A percentile compares a stretch with the other conserved stretches of the same genome.
These are phyloP conservation scores for Pseudomugil tenellus DNA, from an alignment of 2,797 vertebrate genomes.

Conservation along the genomic window DNA sequence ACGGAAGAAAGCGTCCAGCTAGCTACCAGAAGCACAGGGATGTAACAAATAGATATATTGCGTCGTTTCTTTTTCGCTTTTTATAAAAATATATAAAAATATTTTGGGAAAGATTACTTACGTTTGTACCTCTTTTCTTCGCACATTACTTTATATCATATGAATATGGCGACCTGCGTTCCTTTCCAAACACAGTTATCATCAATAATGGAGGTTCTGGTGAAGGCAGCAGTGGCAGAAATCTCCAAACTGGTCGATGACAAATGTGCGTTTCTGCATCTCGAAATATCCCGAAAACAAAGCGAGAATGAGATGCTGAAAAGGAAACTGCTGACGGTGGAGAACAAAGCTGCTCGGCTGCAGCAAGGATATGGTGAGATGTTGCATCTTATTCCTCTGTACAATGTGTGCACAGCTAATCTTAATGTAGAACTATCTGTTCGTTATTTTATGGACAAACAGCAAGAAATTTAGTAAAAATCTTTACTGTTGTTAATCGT, in stretches of 20 bases:
- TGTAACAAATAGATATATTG: conserved; percentile 35
- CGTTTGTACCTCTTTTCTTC: not conserved
- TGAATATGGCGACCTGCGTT: conserved; percentile 76
- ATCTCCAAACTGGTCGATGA: conserved; percentile 84
- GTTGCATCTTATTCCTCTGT: not conserved
- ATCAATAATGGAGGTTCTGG: conserved; percentile 83
- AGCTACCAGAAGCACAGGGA: conserved; percentile 52
- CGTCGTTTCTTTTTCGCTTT: conserved; percentile 41
- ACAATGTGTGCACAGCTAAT: not conserved
- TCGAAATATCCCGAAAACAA: conserved; percentile 78
- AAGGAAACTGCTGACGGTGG: conserved; percentile 70
- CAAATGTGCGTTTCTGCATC: conserved; percentile 77
- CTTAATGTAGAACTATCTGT: not conserved
- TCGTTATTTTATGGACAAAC: not conserved
- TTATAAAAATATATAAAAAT: not conserved
- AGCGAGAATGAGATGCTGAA: conserved; percentile 77
- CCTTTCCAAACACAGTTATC: conserved; percentile 79
- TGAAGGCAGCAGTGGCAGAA: conserved; percentile 78
- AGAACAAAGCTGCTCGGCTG: conserved; percentile 65
- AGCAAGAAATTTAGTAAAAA: not conserved
- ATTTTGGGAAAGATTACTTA: not conserved
- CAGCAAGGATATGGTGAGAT: conserved; percentile 72
- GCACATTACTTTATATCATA: conserved; percentile 8
- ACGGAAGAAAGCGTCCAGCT: conserved; percentile 69
- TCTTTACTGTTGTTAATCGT: not conserved